Evolutionary conservation across 2,888 invertebrate species (phyloP).

Genomic region (Pyrocoelia pectoralis): DNA sequence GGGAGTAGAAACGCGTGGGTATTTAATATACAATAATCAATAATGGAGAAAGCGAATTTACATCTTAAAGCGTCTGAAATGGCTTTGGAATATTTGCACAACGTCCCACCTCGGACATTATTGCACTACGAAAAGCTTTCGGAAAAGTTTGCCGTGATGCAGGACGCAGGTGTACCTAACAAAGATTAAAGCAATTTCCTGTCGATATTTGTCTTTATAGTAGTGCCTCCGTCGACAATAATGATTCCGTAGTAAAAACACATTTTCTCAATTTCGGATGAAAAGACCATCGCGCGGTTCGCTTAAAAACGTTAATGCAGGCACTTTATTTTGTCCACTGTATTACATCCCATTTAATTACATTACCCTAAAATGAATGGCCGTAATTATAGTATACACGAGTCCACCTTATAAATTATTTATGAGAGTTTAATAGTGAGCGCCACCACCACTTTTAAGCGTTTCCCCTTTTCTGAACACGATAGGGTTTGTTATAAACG

Average conservation of each 20-base stretch:
- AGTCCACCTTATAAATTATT: slow-evolving; percentile 28
- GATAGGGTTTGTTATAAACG: slow-evolving; percentile 23
- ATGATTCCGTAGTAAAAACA: slow-evolving; percentile 41
- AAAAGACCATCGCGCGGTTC: slow-evolving; percentile 9
- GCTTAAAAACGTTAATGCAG: slow-evolving; percentile 6
- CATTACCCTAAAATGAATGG: slow-evolving; percentile 20
- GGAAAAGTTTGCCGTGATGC: slow-evolving; percentile 12
- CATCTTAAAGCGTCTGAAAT: slow-evolving; percentile 17
- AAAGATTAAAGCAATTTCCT: slow-evolving; percentile 51
- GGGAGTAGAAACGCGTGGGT: slow-evolving; percentile 17
- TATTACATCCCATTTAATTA: slow-evolving; percentile 20
- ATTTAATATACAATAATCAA: slow-evolving; percentile 35
- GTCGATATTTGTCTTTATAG: slow-evolving; percentile 50
- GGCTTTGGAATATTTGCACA: slow-evolving; percentile 9
- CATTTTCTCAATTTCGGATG: slow-evolving; percentile 20
- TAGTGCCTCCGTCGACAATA: slow-evolving; percentile 44
- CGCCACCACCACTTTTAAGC: slow-evolving; percentile 23
- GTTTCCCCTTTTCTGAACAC: slow-evolving; percentile 19
- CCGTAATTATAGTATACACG: slow-evolving; percentile 18
- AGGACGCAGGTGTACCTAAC: slow-evolving; percentile 49
- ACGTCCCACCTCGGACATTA: not conserved
- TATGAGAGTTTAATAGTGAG: slow-evolving; percentile 24
- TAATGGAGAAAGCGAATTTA: slow-evolving; percentile 25
- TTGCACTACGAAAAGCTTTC: no score
- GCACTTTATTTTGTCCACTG: slow-evolving; percentile 3